A percentile compares a stretch with the other conserved stretches of the same genome.
phyloP scores from a whole-genome alignment of 2,888 invertebrate species.

The Hirtodrosophila cameraria region DNA sequence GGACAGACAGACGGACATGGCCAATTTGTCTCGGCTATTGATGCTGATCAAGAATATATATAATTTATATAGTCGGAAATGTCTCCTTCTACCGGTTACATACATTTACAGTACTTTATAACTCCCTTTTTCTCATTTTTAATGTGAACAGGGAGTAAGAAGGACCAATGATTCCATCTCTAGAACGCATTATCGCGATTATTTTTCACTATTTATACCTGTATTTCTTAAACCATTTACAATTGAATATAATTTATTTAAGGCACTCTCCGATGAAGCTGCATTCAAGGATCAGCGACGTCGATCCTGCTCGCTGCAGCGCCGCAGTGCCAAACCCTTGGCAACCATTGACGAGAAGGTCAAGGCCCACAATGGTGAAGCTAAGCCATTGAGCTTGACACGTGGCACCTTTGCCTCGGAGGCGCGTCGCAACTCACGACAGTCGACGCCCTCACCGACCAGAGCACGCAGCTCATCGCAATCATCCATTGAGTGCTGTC shows the following conservation, averaged over 20 bases:
- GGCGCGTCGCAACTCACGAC: conserved; percentile 73
- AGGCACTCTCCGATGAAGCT: conserved; percentile 86
- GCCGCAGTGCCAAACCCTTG: conserved; percentile 80
- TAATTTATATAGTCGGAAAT: too few relatives aligned
- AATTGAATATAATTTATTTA: conserved; percentile 5
- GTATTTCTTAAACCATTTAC: too few relatives aligned
- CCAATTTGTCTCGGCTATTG: too few relatives aligned
- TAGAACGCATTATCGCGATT: too few relatives aligned
- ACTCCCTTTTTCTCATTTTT: too few relatives aligned
- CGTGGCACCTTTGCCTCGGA: conserved; percentile 78
- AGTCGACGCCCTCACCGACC: conserved; percentile 70
- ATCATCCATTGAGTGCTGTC: conserved; percentile 81
- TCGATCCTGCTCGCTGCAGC: conserved; percentile 76
- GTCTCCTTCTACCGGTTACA: too few relatives aligned
- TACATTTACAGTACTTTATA: too few relatives aligned
- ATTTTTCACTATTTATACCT: too few relatives aligned
- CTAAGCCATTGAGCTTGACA: conserved; percentile 63
- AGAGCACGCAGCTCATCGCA: conserved; percentile 81
- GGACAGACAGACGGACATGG: too few relatives aligned
- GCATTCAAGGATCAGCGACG: conserved; percentile 83
- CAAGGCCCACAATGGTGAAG: conserved; percentile 64
- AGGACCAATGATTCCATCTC: too few relatives aligned
- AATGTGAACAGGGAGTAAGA: too few relatives aligned
- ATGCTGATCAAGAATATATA: too few relatives aligned
- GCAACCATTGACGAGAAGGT: conserved; percentile 83